Base-by-base conservation (phyloP, 2,113 vertebrate genomes). In the Spilogale gracilis region DNA sequence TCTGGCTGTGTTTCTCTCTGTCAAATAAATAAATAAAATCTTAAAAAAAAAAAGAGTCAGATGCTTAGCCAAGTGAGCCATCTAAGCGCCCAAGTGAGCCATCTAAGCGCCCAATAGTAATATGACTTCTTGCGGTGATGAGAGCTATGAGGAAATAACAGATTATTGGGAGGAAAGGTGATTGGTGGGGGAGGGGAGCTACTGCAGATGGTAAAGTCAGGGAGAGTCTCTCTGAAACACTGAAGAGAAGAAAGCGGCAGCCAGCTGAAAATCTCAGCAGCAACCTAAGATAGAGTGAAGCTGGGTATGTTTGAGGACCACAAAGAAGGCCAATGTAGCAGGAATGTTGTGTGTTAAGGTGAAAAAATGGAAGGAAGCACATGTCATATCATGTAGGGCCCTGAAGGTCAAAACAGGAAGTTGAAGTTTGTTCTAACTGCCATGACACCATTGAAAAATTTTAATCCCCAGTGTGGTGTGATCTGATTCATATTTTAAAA, bases 401-500 rank as follows among this genome's bases (percentile, higher is more conserved):
- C 50, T 81, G 18, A 61, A 86, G 69, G 45, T 56, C 27, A 74
- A 88, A 52, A 25, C 9, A 89, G 32, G 48, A 92, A 74, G 30
- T 0, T 83, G 27, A 67, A 23, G 11, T 79, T 83, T 94, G 50
- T 83, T 94, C 45, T 74, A 88, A 92, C 52, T n/a, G 21, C 23
- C 65, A n/a, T 8, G 32, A 93, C 95, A 67, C 21, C 82, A 17
- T 0, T 7, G 38, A 61, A 43, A 95, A 54, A 1, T 56, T 82
- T 78, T 65, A 81, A 88, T 94, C 56, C 95, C 63, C 58, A 4
- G 7, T 54, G 9, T 65, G 56, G 67, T 4, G 2, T 63, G 20
- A 71, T 89, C 63, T 21, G 21, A 89, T 30, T 74, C 14, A 79
- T n/a, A 83, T 65, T 95, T 95, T 69, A 11, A 60, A 82, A 91